Base-by-base conservation (phyloP, 2,113 vertebrate genomes). In the Shinisaurus crocodilurus region DNA sequence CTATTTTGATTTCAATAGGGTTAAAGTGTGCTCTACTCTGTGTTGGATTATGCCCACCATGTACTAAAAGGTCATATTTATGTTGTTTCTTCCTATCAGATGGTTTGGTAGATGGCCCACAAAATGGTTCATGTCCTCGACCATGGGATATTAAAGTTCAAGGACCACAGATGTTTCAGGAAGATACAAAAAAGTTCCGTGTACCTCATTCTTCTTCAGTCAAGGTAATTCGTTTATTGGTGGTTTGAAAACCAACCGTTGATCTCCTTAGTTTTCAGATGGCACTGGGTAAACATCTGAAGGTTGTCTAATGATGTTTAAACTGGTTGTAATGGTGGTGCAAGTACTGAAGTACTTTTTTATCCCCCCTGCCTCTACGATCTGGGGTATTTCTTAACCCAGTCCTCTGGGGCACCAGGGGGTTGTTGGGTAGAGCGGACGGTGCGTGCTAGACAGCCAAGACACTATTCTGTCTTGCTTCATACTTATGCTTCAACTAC, bases 141-240 rank as follows among this genome's bases (percentile, higher is more conserved):
- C 97, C 97, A 1, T 98, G 98, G 98, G 97, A 98, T 5, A 57
- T 98, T 88, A 95, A 95, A 0, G 96, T 98, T 3, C 63, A 92
- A 0, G 8, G 90, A 1, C 98, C 98, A 1, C 94, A 70, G 0
- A 97, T 95, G 92, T 98, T 96, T 95, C 93, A 93, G 1, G 96
- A 98, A 91, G 86, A 91, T 23, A 95, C 94, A n/a, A 94, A 95
- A 86, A 97, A 96, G 92, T 86, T 97, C 88, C 95, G 96, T 2
- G 97, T 98, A 40, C 98, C 98, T 0, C 94, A 97, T 94, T 97
- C 97, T 0, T 98, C 96, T 0, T 87, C 97, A 83, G 93, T 98
- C 45, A 98, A 98, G 98, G 98, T 98, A 90, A 93, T 34, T 67
- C 1, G 54, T 37, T 80, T 43, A 65, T 79, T 29, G 65, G 4